Evolutionary conservation across 2,888 invertebrate genomes (phyloP).

Genomic region (Limnephilus auricula): DNA sequence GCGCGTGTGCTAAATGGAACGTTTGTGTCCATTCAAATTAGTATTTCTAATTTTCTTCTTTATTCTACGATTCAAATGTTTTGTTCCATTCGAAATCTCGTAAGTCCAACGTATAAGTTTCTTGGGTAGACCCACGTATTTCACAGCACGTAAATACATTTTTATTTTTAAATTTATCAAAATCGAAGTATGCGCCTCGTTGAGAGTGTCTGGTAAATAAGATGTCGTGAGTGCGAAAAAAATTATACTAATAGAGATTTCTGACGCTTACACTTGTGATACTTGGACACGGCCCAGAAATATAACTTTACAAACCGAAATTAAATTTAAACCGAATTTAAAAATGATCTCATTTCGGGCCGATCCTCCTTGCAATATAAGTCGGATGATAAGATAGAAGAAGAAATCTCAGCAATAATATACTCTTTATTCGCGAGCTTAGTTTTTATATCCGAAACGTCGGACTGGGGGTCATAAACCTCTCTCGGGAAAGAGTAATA

Average conservation of each 20-base stretch:
- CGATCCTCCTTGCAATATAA: neutral
- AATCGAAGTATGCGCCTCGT: neutral
- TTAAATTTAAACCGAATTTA: no score
- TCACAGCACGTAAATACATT: neutral
- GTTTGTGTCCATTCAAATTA: no score
- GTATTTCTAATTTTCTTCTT: neutral
- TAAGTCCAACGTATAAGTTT: neutral
- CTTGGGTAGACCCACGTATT: neutral
- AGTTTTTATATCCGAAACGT: neutral
- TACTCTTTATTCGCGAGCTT: neutral
- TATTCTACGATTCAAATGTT: neutral
- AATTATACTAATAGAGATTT: neutral
- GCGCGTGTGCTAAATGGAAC: no score
- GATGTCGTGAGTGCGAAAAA: neutral
- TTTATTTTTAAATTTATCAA: neutral
- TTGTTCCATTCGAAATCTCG: neutral
- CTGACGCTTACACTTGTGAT: neutral
- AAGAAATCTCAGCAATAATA: neutral
- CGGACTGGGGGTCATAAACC: neutral
- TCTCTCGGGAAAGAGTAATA: neutral
- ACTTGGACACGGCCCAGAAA: neutral
- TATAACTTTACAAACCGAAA: neutral
- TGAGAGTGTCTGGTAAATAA: neutral
- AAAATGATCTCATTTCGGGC: neutral
- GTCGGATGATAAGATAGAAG: neutral